Percentiles rank a stretch among this genome's conserved stretches.
Evolutionary conservation across 1,140 invertebrate species (phyloP).

Genomic region (Danaus melanippus): DNA sequence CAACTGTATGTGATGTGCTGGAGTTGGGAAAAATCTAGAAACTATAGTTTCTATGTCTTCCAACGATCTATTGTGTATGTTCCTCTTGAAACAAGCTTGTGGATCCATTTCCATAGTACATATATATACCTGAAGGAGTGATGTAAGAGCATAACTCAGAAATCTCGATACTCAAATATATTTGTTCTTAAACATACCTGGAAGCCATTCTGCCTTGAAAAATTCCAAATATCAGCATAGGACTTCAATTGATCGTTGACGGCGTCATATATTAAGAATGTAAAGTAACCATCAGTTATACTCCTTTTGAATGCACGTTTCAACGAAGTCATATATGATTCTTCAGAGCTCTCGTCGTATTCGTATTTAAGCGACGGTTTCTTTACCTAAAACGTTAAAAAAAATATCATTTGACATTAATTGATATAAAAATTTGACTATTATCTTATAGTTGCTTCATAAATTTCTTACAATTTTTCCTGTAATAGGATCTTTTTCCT

Average conservation of each 20-base stretch:
- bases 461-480: constrained; percentile 72
- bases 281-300: constrained; percentile 91
- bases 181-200: constrained; percentile 76
- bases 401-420: neutral
- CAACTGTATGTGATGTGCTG: constrained; percentile 77
- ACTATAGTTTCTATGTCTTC: constrained; percentile 86
- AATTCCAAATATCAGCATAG: constrained; percentile 91
- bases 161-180: neutral
- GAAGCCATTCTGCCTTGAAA: constrained; percentile 90
- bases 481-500: constrained; percentile 82
- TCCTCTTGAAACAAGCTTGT: constrained; percentile 83
- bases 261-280: constrained; percentile 93
- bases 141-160: constrained; percentile 6
- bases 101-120: constrained; percentile 89
- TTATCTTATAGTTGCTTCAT: no score
- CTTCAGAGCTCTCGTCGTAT: constrained; percentile 89
- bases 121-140: constrained; percentile 82
- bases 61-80: constrained; percentile 86
- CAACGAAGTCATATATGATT: constrained; percentile 85
- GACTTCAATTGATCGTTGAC: constrained; percentile 85
- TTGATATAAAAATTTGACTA: no score
- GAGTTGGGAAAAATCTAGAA: constrained; percentile 85
- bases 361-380: constrained; percentile 89
- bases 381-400: constrained; percentile 68
- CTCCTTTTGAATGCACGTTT: constrained; percentile 94